Conservation (phyloP, 2,113 vertebrate genomes). For the Chionis minor region DNA sequence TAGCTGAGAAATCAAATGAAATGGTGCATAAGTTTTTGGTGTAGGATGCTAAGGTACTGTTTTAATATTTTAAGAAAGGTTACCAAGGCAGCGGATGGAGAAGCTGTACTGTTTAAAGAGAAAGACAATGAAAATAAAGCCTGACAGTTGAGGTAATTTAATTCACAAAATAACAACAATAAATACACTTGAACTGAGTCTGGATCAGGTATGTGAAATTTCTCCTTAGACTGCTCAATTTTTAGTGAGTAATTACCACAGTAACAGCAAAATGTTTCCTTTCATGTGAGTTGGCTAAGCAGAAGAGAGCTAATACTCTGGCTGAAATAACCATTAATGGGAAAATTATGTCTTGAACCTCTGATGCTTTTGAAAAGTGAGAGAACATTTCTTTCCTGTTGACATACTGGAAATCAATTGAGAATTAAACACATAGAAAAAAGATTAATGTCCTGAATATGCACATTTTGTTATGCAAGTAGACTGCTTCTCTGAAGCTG, state of each 20-base stretch:
- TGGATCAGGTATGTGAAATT: background rate
- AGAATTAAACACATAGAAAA: background rate
- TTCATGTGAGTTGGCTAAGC: background rate
- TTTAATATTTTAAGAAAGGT: conserved; percentile 5
- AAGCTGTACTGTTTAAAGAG: background rate
- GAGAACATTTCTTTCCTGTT: background rate
- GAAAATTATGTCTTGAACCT: background rate
- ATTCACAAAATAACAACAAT: background rate
- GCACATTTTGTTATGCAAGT: background rate
- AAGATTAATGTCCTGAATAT: background rate
- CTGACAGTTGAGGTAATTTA: background rate
- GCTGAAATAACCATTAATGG: conserved; percentile 2
- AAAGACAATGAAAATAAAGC: background rate
- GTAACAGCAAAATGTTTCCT: background rate
- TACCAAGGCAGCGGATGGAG: background rate
- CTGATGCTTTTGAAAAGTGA: background rate
- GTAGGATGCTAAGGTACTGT: background rate
- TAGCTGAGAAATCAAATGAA: background rate
- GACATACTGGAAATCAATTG: background rate
- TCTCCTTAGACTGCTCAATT: background rate
- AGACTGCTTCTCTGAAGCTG: background rate
- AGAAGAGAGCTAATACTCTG: background rate
- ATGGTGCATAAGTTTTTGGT: background rate
- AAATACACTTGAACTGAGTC: background rate
- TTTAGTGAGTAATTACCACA: background rate